phyloP scores from a whole-genome alignment of 2,888 invertebrate genomes.

The Melolontha melolontha region DNA sequence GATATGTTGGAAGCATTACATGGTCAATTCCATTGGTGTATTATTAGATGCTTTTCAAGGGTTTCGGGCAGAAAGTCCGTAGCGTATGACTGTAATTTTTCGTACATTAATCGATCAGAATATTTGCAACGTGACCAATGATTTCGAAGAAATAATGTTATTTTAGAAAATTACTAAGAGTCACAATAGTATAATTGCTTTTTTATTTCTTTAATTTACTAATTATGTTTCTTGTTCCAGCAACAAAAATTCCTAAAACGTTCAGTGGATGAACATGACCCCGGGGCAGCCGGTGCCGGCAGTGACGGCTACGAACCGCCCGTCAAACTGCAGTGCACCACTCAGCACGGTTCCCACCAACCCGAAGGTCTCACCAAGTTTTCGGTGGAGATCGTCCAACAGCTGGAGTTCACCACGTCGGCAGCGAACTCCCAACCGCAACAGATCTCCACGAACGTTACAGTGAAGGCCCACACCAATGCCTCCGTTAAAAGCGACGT shows the following conservation, averaged over 20 bases:
- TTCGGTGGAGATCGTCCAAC: slow-evolving; percentile 93
- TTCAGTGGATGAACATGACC: slow-evolving; percentile 76
- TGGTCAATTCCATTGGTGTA: no score
- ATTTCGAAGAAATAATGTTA: no score
- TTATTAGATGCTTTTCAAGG: no score
- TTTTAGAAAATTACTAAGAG: no score
- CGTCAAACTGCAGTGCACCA: slow-evolving; percentile 78
- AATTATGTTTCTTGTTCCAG: slow-evolving; percentile 65
- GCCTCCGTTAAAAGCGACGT: slow-evolving; percentile 74
- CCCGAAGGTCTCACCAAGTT: slow-evolving; percentile 77
- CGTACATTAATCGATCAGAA: no score
- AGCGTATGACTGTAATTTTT: no score
- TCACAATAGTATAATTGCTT: no score
- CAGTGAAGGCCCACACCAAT: slow-evolving; percentile 84
- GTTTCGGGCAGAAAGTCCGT: no score
- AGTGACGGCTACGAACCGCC: slow-evolving; percentile 74
- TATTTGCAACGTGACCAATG: no score
- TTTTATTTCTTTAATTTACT: no score
- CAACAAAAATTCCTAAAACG: slow-evolving; percentile 88
- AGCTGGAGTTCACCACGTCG: slow-evolving; percentile 89
- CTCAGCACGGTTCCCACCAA: slow-evolving; percentile 64
- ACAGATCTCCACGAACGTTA: slow-evolving; percentile 92
- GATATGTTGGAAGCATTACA: no score
- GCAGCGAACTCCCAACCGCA: slow-evolving; percentile 89
- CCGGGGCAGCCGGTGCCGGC: slow-evolving; percentile 58